Base-by-base conservation (phyloP, 2,113 vertebrate species). In the Macaca nemestrina region DNA sequence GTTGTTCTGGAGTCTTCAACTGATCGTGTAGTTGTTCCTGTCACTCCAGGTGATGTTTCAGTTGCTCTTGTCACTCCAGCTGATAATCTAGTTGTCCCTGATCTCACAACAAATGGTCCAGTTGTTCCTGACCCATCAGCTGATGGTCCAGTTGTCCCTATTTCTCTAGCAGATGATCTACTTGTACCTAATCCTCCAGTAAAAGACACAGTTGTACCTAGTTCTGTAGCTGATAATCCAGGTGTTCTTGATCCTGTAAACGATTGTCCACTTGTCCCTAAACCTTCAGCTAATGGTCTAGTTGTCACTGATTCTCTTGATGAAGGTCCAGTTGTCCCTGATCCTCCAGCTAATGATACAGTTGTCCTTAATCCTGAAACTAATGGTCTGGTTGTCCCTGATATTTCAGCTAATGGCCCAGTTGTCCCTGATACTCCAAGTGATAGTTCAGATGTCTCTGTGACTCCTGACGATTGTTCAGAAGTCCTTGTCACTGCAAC, bases 41-140 rank as follows among this genome's bases (percentile, higher is more conserved):
- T 25, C 6, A 10, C 0, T 13, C 40, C 35, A 50, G 7, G 4
- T 38, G 52, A 40, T 6, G 40, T 14, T 1, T 12, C 35, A 38
- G 6, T 9, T 40, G 76, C 50, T 43, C 13, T 43, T 61, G 52
- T 8, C 1, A 1, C 68, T 40, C 5, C 3, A 32, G 23, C 27
- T 43, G 38, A 25, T 27, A 20, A 3, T 75, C 40, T 7, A 48
- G 52, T n/a, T 17, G 52, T 8, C 6, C 1, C 11, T 73, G 10
- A 2, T 3, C 4, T 4, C 27, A 1, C 45, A 67, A 8, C 0
- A 1, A 6, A 4, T 17, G 12, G 8, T 16, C 18, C 27, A 25
- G 7, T 32, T 18, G 23, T 50, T 5, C 11, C 3, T 67, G 32
- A 11, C 18, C 6, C 52, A 14, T 1, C 10, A 57, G 22, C 1